phyloP scores from a whole-genome alignment of 2,888 invertebrate genomes.

The Pachliopta kotzebuea region DNA sequence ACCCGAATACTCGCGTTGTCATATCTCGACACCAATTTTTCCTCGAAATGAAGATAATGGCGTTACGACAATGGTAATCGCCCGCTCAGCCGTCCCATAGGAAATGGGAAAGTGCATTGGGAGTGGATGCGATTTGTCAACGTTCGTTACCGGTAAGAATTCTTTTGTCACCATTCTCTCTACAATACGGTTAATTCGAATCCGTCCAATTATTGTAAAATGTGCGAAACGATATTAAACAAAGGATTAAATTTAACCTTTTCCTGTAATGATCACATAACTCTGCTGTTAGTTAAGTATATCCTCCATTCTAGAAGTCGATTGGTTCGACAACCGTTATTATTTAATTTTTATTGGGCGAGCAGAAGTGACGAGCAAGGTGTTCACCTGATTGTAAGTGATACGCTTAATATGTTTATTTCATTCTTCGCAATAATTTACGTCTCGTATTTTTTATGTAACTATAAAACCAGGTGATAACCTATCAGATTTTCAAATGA shows the following conservation, averaged over 20 bases:
- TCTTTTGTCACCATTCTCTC: conserved; percentile 13
- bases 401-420: no score
- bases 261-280: no score
- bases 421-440: conserved; percentile 6
- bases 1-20: conserved; percentile 22
- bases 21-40: conserved; percentile 27
- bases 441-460: background rate
- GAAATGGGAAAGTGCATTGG: conserved; percentile 21
- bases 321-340: conserved; percentile 2
- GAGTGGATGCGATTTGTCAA: conserved; percentile 27
- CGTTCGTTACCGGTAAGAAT: conserved; percentile 4
- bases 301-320: background rate
- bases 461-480: background rate
- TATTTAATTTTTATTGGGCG: no score
- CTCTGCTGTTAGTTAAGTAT: background rate
- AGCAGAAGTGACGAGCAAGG: no score
- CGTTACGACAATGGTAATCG: conserved; percentile 26
- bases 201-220: background rate
- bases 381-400: no score
- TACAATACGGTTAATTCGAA: conserved; percentile 10
- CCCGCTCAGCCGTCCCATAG: conserved; percentile 17
- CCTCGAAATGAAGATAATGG: conserved; percentile 23
- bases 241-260: background rate
- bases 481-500: conserved; percentile 7
- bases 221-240: background rate